Evolutionary conservation across 2,113 vertebrate species (phyloP).

Genomic region (Ovibos moschatus): DNA sequence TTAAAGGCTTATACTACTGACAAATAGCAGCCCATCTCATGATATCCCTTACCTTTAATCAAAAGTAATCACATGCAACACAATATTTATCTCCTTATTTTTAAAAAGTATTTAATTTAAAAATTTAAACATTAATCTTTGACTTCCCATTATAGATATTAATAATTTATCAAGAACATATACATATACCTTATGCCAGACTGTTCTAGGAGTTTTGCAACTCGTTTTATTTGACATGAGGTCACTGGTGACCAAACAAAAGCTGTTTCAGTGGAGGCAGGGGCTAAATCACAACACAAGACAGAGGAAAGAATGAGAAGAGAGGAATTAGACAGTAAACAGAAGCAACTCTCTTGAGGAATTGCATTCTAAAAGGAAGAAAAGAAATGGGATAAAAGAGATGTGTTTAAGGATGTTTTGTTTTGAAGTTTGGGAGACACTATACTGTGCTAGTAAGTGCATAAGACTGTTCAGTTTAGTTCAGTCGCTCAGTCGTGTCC

Average conservation of each 20-base stretch:
- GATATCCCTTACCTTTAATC: neutral
- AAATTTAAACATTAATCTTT: conserved; percentile 7
- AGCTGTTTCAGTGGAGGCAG: neutral
- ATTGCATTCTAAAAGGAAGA: conserved; percentile 4
- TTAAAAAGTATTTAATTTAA: neutral
- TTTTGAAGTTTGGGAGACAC: neutral
- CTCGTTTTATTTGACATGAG: neutral
- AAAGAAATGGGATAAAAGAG: neutral
- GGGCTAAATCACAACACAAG: neutral
- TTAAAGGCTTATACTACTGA: neutral
- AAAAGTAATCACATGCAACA: neutral
- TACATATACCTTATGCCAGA: neutral
- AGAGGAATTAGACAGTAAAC: neutral
- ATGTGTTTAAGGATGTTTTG: neutral
- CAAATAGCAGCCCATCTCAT: neutral
- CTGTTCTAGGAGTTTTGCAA: neutral
- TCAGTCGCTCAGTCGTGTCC: too few relatives aligned
- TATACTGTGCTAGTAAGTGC: neutral
- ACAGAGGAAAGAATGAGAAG: neutral
- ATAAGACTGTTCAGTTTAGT: neutral
- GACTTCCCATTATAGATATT: neutral
- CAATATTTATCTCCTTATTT: neutral
- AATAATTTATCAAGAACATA: neutral
- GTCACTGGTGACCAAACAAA: neutral
- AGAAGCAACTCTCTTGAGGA: neutral